A percentile compares a stretch with the other conserved stretches of the same genome.
These are phyloP conservation scores for Schizothorax lantsangensis DNA, from an alignment of 2,797 vertebrate species.

Conservation along the genomic window DNA sequence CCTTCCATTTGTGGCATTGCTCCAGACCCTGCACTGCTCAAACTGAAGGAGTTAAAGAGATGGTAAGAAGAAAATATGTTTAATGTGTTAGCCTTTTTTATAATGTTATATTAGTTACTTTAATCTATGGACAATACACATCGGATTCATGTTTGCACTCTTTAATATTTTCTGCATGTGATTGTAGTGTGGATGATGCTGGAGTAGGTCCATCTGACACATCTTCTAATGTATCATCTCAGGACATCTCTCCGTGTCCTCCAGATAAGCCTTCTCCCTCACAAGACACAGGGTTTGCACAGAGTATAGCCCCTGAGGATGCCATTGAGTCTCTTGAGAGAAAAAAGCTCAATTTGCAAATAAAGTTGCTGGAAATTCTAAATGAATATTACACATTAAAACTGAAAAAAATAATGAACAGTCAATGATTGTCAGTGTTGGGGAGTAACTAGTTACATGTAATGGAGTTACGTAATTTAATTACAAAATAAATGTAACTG, in stretches of 20 bases:
- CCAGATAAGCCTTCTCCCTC: background rate
- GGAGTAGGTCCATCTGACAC: background rate
- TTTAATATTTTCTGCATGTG: slow-evolving; percentile 6
- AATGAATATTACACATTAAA: background rate
- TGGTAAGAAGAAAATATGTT: background rate
- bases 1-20: background rate
- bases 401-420: background rate
- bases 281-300: slow-evolving; percentile 12
- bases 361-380: slow-evolving; percentile 1
- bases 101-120: background rate
- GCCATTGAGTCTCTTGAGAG: slow-evolving; percentile 3
- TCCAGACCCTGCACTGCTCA: background rate
- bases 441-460: too few relatives aligned
- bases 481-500: too few relatives aligned
- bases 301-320: background rate
- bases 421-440: background rate
- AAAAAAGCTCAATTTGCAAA: background rate
- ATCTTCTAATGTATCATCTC: background rate
- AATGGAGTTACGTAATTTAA: too few relatives aligned
- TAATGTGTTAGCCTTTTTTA: background rate
- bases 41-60: background rate
- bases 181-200: background rate
- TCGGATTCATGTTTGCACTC: background rate
- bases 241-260: background rate
- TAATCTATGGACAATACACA: background rate